Base-by-base conservation (phyloP, 2,113 vertebrate species). In the Pterocles orientalis region DNA sequence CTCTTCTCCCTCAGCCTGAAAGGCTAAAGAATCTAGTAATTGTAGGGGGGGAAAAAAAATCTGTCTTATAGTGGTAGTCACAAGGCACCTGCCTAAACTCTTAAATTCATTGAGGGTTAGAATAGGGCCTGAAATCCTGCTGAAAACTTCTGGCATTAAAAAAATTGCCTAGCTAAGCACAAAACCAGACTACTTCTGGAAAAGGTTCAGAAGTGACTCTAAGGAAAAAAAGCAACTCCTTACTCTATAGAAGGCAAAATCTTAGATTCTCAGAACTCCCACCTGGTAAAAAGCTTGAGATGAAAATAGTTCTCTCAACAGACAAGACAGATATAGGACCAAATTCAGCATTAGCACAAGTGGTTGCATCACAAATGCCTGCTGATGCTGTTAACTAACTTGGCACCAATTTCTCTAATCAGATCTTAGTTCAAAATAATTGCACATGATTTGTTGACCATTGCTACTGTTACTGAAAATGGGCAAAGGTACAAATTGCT, bases 341-440 rank as follows among this genome's bases (percentile, higher is more conserved):
- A 69, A 79, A 69, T 71, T 69, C 61, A 69, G 20, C 12, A 1
- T 65, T 72, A 43, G 87, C 57, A 69, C 8, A 64, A 80, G 50
- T 3, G 1, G 34, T 72, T 79, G 61, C n/a, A 7, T 88, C 85
- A 80, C 50, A 80, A 79, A 56, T 18, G 45, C 41, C 41, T 48
- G 33, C 57, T 29, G 58, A 53, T 65, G 82, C 41, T 71, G 45
- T 31, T 76, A 72, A 73, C n/a, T 77, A 28, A 64, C 54, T 90
- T 90, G 71, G 66, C 70, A 80, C 25, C 17, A 39, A 7, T 79
- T 85, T 93, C 39, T 90, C 50, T 69, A 71, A 92, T 88, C 82
- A 90, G 58, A 61, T 72, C 45, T 72, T 57, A 36, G 79, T 96
- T 90, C 39, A 80, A 45, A 96, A 88, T 90, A 88, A 92, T 87